Conservation (phyloP, 1,140 invertebrate species). For the Potamilus streckersoni region DNA sequence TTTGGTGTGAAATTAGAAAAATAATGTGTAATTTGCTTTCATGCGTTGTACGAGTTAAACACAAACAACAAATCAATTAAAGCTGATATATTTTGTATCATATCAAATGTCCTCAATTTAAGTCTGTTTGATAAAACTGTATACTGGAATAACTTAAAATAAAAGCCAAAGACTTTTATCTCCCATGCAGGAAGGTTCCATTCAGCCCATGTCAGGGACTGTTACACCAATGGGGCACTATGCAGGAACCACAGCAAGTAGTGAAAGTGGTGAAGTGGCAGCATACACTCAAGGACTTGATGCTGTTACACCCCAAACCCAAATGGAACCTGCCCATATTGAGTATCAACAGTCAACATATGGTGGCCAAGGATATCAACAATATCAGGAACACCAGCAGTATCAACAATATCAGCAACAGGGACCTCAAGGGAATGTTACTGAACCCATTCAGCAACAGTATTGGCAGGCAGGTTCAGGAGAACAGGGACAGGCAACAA, state of each 20-base stretch:
- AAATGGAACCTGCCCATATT: background rate
- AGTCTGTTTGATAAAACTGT: background rate
- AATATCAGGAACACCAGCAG: conserved; percentile 9
- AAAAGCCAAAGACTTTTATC: background rate
- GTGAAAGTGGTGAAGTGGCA: conserved; percentile 60
- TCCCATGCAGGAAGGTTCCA: conserved; percentile 58
- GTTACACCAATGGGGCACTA: conserved; percentile 49
- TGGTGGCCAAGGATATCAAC: background rate
- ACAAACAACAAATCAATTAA: background rate
- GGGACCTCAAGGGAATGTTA: no score
- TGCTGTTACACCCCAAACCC: background rate
- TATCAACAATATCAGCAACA: background rate
- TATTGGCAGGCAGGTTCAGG: background rate
- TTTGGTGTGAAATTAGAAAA: no score
- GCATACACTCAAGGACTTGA: conserved; percentile 32
- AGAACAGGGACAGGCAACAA: background rate
- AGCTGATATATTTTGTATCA: background rate
- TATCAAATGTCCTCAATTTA: background rate
- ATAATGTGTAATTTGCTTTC: no score
- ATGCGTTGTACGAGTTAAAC: no score
- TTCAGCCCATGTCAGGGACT: conserved; percentile 59
- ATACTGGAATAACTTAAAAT: background rate
- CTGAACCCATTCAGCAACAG: no score
- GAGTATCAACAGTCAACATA: background rate
- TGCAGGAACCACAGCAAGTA: conserved; percentile 52